These are phyloP conservation scores for Python bivittatus DNA, from an alignment of 2,113 vertebrate genomes.

Conservation along the genomic window DNA sequence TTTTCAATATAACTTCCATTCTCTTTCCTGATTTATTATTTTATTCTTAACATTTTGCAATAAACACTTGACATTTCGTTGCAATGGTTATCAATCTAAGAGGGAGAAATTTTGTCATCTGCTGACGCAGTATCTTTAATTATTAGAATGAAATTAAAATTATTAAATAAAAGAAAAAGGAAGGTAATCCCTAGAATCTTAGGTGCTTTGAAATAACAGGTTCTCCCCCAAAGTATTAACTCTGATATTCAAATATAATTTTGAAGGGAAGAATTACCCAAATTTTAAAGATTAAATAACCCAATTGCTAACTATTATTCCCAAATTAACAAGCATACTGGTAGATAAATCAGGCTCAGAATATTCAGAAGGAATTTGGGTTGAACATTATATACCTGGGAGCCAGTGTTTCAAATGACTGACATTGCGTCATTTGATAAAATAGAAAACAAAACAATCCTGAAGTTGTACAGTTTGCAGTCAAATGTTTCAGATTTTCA, in stretches of 20 bases:
- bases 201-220: constrained; percentile 10
- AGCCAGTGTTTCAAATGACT: constrained; percentile 11
- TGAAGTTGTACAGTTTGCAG: constrained; percentile 20
- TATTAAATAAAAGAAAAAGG: not conserved
- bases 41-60: not conserved
- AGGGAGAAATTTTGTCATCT: not conserved
- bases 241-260: not conserved
- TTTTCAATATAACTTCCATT: constrained; percentile 53
- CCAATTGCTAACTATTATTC: not conserved
- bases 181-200: constrained; percentile 1
- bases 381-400: constrained; percentile 16
- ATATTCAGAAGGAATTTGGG: not conserved
- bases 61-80: not conserved
- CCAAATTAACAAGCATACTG: not conserved
- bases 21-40: constrained; percentile 16
- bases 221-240: constrained; percentile 4
- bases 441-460: constrained; percentile 11
- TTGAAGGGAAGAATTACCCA: constrained; percentile 8
- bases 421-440: constrained; percentile 3
- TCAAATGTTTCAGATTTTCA: not conserved
- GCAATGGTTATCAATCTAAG: not conserved
- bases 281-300: not conserved
- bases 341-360: constrained; percentile 25
- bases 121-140: not conserved
- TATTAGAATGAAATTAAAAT: not conserved